Percentiles rank a stretch among this genome's conserved stretches.
Conservation (phyloP, 92 coral and sea anemone species). For the Zoanthus sansibaricus region DNA sequence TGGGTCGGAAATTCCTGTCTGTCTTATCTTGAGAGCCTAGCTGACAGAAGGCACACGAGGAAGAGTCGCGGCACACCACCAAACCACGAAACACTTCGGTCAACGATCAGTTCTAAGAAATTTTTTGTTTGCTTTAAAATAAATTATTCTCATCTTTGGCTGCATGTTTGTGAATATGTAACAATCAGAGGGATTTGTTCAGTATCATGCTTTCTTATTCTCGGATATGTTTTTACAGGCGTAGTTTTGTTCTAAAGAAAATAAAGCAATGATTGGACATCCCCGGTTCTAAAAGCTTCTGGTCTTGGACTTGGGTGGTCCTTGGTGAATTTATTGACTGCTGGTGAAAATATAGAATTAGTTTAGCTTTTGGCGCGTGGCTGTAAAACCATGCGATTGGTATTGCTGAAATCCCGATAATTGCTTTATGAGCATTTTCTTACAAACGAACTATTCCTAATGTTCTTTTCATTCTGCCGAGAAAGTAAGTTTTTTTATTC, state of each 20-base stretch:
- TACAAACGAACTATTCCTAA: conserved; percentile 6
- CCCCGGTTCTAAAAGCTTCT: conserved; percentile 42
- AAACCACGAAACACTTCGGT: conserved; percentile 22
- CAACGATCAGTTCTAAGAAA: neutral
- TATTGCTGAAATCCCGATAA: conserved; percentile 37
- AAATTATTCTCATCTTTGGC: neutral
- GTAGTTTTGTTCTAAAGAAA: conserved; percentile 37
- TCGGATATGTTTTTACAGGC: conserved; percentile 62
- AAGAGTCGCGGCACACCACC: conserved; percentile 38
- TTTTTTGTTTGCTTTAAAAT: neutral
- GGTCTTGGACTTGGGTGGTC: conserved; percentile 40
- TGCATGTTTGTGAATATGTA: neutral
- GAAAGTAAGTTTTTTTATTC: conserved; percentile 8
- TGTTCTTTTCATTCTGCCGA: conserved; percentile 26
- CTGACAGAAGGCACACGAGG: conserved; percentile 86
- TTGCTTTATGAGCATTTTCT: conserved; percentile 38
- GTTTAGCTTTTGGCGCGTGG: conserved; percentile 42
- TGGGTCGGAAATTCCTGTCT: conserved; percentile 74
- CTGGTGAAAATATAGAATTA: conserved; percentile 24
- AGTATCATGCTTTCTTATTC: neutral
- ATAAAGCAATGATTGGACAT: conserved; percentile 15
- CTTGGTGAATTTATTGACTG: conserved; percentile 4
- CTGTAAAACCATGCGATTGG: conserved; percentile 21
- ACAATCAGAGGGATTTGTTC: neutral
- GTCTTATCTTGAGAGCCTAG: conserved; percentile 81